Base-by-base conservation (phyloP, 1,140 invertebrate species). In the Saxidomus purpurata region DNA sequence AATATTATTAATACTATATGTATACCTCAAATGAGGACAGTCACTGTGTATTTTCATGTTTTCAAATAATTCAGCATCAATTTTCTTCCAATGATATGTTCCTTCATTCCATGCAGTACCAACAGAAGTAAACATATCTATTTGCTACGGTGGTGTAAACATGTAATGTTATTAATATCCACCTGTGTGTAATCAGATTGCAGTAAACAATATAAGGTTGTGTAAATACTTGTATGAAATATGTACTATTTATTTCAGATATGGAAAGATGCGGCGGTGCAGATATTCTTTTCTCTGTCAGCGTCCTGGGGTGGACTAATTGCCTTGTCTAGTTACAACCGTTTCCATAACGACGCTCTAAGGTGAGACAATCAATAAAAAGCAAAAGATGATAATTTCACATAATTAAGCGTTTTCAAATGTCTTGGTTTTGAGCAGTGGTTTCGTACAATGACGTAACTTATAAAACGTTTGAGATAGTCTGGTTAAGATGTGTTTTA, bases 211-310 rank as follows among this genome's bases (percentile, higher is more conserved):
- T n/a, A n/a, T n/a, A n/a, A n/a, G n/a, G n/a, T n/a, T n/a, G n/a
- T n/a, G n/a, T n/a, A n/a, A n/a, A n/a, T n/a, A n/a, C n/a, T n/a
- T n/a, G n/a, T n/a, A n/a, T n/a, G n/a, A n/a, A n/a, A n/a, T n/a
- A n/a, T n/a, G n/a, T n/a, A n/a, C 15, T 43, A 43, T 8, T 38
- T 19, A 15, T 81, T 63, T 4, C 77, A 94, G 97, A 98, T 98
- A 0, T 98, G 98, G 98, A 97, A 97, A 76, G 98, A 98, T 93
- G 98, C 98, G 0, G 98, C 98, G 19, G 97, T 98, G 9, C 98
- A 98, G 95, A 98, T 98, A 93, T 98, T 98, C 95, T 98, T 98
- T 94, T 98, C 98, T 0, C 94, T 98, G 25, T 98, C 98, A 94
- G 97, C 98, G 1, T 97, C 97, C 13, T 98, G 98, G 97, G 98